Base-by-base conservation (phyloP, 2,888 invertebrate genomes). In the Parapristionchus giblindavisi region DNA sequence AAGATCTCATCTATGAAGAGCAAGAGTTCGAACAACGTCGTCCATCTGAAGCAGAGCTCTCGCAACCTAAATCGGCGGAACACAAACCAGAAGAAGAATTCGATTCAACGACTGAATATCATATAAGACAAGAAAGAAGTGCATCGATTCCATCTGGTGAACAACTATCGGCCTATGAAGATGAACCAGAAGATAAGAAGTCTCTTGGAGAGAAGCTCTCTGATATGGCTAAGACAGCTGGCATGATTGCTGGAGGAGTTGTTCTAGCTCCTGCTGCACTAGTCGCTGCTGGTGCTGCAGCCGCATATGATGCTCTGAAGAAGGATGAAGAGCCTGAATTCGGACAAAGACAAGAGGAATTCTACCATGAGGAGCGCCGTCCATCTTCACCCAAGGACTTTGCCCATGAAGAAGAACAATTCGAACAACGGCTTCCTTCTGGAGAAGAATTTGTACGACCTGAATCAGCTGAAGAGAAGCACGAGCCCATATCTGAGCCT, bases 161-260 rank as follows among this genome's bases (percentile, higher is more conserved):
- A n/a, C n/a, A n/a, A n/a, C n/a, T n/a, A n/a, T n/a, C n/a, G n/a
- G n/a, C n/a, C n/a, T n/a, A n/a, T n/a, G n/a, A n/a, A n/a, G n/a
- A n/a, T n/a, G n/a, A 3, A 6, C 21, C 58, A 14, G 61, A 38
- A n/a, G 36, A 60, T 60, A 72, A 71, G 48, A 54, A 58, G 11
- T 60, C 51, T 32, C 24, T 68, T 17, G 68, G 65, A 8, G 27
- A n/a, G 17, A 70, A 61, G 56, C 34, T 71, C 24, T 27, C 56
- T 11, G 71, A 63, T 17, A 65, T 70, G 6, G 78, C 78, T 11
- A 78, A 77, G 63, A 75, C 54, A 11, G 75, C 80, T 0, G 77
- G 76, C n/a, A 68, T 66, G 70, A 75, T 79, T 21, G 79, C 78
- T 34, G 79, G 77, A 3, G 78, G 73, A n/a, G 74, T 72, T 17